Evolutionary conservation across 2,797 vertebrate species (phyloP).

Genomic region (Synanceia verrucosa): DNA sequence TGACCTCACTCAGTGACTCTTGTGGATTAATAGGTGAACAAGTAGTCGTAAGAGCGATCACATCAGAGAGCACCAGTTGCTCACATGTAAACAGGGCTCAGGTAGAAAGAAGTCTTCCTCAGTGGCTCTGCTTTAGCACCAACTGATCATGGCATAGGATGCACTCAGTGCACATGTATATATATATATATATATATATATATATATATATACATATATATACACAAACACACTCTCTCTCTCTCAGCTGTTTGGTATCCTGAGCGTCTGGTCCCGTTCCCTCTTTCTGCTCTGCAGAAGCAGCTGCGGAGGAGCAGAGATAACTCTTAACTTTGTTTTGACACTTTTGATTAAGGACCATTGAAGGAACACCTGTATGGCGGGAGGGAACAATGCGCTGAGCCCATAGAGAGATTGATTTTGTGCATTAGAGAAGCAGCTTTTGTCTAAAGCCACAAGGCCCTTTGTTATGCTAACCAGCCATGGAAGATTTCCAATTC

Average conservation of each 20-base stretch:
- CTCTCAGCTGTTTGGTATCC: constrained; percentile 58
- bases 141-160: constrained; percentile 26
- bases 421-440: constrained; percentile 91
- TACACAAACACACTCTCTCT: constrained; percentile 2
- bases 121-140: constrained; percentile 39
- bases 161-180: constrained; percentile 30
- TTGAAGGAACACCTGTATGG: constrained; percentile 91
- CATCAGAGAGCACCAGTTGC: constrained; percentile 14
- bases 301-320: constrained; percentile 82
- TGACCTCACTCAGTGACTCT: no score
- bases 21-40: no score
- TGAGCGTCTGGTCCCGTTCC: constrained; percentile 55
- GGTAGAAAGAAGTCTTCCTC: constrained; percentile 22
- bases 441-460: constrained; percentile 94
- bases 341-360: constrained; percentile 92
- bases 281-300: constrained; percentile 65
- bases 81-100: constrained; percentile 25
- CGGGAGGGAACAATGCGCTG: constrained; percentile 83
- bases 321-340: constrained; percentile 91
- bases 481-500: constrained; percentile 98
- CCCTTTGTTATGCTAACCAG: constrained; percentile 99
- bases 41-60: no score
- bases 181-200: no score
- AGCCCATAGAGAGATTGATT: constrained; percentile 90
- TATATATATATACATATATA: no score